Evolutionary conservation across 2,797 vertebrate species (phyloP), one percentile per base, ranked within the genome.

Genomic region (Pantherophis vulpinus): DNA sequence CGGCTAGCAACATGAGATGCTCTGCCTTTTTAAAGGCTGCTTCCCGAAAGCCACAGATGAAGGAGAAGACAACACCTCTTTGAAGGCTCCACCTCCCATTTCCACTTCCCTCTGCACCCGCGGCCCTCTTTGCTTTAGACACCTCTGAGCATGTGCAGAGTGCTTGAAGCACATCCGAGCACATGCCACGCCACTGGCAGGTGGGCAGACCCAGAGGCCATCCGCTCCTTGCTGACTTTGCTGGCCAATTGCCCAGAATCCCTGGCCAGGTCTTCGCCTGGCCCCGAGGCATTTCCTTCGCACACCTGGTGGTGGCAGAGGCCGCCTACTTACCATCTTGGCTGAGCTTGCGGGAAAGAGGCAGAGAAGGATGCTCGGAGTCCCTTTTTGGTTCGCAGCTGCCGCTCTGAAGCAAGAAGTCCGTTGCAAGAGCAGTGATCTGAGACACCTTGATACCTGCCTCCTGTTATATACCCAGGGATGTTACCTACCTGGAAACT

Each of bases 401-500:
- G 87, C 23, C 7, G 74, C 37, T 12, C 74, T 0, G 20, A 83
- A 20, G 20, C 20, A 12, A 83, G 37, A 83, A 47, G 37, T 11
- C 37, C 10, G 74, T 25, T 83, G 74, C 37, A 83, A 9, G 74
- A 25, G 4, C 1, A 79, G 70, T 20, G 20, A 83, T 83, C 74
- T 83, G 74, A 83, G 20, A 25, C 42, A 47, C 74, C 42, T 25
- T 83, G 37, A 47, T 93, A 2, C 92, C 90, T 32, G 94, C 90
- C 92, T 56, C 51, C 94, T 92, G 92, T 96, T 97, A 96, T 96
- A 96, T 96, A 95, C 94, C 47, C 20, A 89, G 70, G 94, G 96
- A 96, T 96, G 95, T 95, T 94, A 95, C 96, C 96, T 96, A 95
- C 96, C 96, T 97, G 96, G 96, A 97, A 97, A 97, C 95, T 96